These are phyloP conservation scores for Podarcis muralis DNA, from an alignment of 2,113 vertebrate genomes.

Conservation along the genomic window DNA sequence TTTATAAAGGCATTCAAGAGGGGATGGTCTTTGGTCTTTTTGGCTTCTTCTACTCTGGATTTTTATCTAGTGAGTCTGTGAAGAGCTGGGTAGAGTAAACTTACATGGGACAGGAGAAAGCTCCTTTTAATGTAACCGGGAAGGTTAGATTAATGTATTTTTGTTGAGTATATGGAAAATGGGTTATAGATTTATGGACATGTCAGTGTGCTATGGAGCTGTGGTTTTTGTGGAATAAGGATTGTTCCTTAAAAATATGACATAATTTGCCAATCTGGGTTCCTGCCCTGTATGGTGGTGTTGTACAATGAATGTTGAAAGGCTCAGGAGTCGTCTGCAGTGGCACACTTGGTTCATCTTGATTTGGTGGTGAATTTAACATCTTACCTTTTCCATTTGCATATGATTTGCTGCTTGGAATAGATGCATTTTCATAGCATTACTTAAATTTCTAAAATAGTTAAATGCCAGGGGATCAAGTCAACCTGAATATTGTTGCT, in stretches of 20 bases:
- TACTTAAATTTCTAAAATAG: background rate
- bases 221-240: background rate
- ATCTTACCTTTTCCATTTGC: background rate
- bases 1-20: background rate
- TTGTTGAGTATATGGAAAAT: background rate
- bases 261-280: background rate
- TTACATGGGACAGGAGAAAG: no score
- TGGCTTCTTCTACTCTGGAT: background rate
- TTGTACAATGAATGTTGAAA: background rate
- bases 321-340: background rate
- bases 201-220: background rate
- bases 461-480: background rate
- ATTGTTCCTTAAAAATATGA: background rate
- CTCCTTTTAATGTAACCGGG: background rate
- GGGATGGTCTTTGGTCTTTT: background rate
- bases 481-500: background rate
- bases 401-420: background rate
- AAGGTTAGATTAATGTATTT: background rate
- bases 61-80: background rate
- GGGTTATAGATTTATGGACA: background rate
- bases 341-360: background rate
- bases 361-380: background rate
- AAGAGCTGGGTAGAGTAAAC: background rate
- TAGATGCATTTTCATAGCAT: background rate
- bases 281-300: background rate